Evolutionary conservation across 2,797 vertebrate genomes (phyloP).

Genomic region (Sebastes melanostomus): DNA sequence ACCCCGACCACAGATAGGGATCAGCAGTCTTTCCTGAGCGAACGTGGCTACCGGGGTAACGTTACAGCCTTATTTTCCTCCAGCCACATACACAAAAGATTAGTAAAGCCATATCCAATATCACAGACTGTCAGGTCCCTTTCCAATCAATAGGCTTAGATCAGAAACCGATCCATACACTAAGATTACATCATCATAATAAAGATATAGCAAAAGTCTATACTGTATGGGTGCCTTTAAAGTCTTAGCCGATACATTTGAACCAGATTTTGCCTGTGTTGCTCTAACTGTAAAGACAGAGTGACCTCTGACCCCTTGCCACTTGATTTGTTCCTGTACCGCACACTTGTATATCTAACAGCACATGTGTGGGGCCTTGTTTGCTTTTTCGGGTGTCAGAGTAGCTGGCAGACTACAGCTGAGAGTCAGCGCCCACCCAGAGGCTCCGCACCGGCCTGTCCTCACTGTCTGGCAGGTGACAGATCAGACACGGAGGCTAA

Average conservation of each 20-base stretch:
- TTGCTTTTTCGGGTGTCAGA: conserved; percentile 57
- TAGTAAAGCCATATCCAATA: conserved; percentile 81
- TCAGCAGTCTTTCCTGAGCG: conserved; percentile 77
- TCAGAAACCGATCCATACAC: conserved; percentile 72
- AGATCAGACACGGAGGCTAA: conserved; percentile 72
- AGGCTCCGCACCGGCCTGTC: conserved; percentile 58
- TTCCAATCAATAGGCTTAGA: conserved; percentile 73
- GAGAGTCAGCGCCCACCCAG: conserved; percentile 68
- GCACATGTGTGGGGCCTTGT: conserved; percentile 44
- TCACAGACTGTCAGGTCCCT: conserved; percentile 76
- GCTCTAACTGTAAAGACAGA: neutral
- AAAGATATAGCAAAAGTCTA: conserved; percentile 42
- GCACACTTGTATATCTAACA: conserved; percentile 23
- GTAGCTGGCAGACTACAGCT: conserved; percentile 44
- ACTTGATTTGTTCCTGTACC: conserved; percentile 6
- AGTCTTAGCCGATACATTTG: neutral
- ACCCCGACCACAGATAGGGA: conserved; percentile 76
- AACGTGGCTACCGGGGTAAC: conserved; percentile 72
- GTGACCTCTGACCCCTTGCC: conserved; percentile 4
- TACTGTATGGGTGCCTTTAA: conserved; percentile 4
- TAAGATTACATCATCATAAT: conserved; percentile 73
- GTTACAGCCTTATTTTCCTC: conserved; percentile 78
- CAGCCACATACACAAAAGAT: conserved; percentile 80
- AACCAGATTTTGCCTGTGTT: neutral
- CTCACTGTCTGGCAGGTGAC: conserved; percentile 78